Evolutionary conservation across 2,888 invertebrate genomes (phyloP), one percentile per base, ranked within the genome.

Genomic region (Troides helena): DNA sequence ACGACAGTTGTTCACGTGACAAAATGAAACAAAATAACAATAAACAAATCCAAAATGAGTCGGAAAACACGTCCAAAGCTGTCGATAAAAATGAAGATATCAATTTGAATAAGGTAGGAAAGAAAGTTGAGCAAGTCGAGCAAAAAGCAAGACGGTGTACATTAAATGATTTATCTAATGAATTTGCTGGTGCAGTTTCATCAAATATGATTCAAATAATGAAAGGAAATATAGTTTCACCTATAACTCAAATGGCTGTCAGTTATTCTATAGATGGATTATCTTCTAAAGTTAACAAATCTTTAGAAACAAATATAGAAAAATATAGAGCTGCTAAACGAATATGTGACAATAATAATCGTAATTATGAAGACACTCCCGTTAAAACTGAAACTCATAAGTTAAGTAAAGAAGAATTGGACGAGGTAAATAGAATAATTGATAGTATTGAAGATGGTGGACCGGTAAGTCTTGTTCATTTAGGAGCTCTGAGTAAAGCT

Each of bases 401-500:
- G n/a, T 10, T 21, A 25, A 62, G 21, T 21, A 12, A 57, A 1
- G 62, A 62, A 10, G 62, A 66, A n/a, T 62, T 36, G 18, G 46
- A 65, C 17, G 50, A 66, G 63, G 63, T 61, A 14, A 64, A 67
- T 21, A 59, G 36, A 3, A 60, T 71, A 43, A 68, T 71, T 18
- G 66, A 71, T 18, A 14, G 59, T 2, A 7, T 71, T 4, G 56
- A 71, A 50, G 23, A 61, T 30, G 69, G 71, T 43, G 68, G 65
- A 1, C 67, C 70, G 53, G 59, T 61, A 23, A 58, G 64, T 1
- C 68, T 73, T 17, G 25, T 63, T 5, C 70, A 73, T 60, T 61
- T 73, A 53, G 72, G 71, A 4, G 71, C 72, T 14, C 59, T 71
- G 4, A 71, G 72, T 58, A 64, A 65, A 25, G 72, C 59, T 61